Evolutionary conservation across 2,113 vertebrate species (phyloP), one percentile per base, ranked within the genome.

Genomic region (Lagopus muta): DNA sequence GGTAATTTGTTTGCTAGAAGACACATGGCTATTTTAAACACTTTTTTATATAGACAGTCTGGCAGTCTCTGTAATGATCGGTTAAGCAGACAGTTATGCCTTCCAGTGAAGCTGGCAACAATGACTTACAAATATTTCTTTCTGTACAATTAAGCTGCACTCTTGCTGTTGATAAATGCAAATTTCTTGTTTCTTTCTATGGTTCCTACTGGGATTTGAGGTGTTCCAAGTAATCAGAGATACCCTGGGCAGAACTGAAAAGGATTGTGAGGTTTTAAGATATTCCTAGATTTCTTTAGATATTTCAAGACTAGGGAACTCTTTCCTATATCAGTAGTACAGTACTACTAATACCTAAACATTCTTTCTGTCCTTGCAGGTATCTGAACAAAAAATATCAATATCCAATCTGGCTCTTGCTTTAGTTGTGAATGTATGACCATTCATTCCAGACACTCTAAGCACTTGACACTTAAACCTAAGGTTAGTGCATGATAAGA

Each of bases 101-200:
- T 94, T 79, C 60, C 40, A 84, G 61, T 62, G 74, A 92, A 92
- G 48, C 82, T 86, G 85, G 61, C 69, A 85, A 84, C 88, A 73
- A 64, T 88, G 90, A 88, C 73, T 81, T 94, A 90, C 82, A 94
- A 93, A 88, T 95, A 86, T 81, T 94, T 90, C 65, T 72, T 13
- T 90, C 81, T 87, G 57, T 69, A 72, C 55, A 72, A 70, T 78
- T 81, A 88, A 72, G 36, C 30, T 92, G 75, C 47, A 48, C 47
- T 78, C 38, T 89, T 47, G 79, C 65, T 69, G 61, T 67, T 93
- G 48, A 91, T 20, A 11, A 83, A 82, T 70, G 21, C 36, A 89
- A 71, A 86, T 88, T 77, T 89, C 13, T 75, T 75, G 3, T 75
- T 91, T 82, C 60, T 87, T 89, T 82, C 67, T 62, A 10, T 0